These are phyloP conservation scores for Hylyphantes graminicola DNA, from an alignment of 1,140 invertebrate genomes.

Conservation along the genomic window DNA sequence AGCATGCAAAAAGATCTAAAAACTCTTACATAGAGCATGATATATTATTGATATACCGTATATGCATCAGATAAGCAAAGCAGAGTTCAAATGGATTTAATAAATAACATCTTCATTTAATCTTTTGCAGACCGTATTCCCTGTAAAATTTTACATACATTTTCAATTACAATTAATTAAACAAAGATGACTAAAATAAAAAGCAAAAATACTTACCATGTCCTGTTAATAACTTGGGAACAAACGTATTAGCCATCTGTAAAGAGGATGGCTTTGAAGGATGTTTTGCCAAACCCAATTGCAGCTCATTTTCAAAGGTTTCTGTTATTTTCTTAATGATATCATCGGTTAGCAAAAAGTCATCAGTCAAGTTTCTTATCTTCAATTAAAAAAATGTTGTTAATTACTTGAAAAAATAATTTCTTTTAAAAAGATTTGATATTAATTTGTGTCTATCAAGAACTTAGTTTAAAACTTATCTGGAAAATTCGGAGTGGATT, in stretches of 20 bases:
- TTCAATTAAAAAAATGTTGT: constrained; percentile 57
- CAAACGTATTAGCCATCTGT: constrained; percentile 77
- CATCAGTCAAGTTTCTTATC: constrained; percentile 62
- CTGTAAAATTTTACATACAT: constrained; percentile 26
- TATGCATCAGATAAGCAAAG: not conserved
- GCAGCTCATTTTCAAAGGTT: constrained; percentile 70
- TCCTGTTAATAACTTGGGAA: constrained; percentile 74
- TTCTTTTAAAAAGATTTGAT: not conserved
- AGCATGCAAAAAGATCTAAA: not conserved
- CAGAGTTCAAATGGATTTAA: not conserved
- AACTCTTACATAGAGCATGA: not conserved
- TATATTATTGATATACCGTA: not conserved
- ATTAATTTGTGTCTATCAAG: not conserved
- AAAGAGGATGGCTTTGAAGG: constrained; percentile 71
- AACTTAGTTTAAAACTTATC: not conserved
- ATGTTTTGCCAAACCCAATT: constrained; percentile 72
- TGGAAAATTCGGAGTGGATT: too few relatives aligned
- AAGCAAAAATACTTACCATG: constrained; percentile 68
- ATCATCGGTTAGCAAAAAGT: constrained; percentile 62
- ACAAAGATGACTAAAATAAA: not conserved
- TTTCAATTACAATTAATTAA: not conserved
- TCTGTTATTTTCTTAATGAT: constrained; percentile 67
- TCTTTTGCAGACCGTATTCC: constrained; percentile 12
- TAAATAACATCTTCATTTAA: not conserved
- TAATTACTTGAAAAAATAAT: not conserved